Conservation (phyloP, 23 tunicate species). For the Clavelina lepadiformis region DNA sequence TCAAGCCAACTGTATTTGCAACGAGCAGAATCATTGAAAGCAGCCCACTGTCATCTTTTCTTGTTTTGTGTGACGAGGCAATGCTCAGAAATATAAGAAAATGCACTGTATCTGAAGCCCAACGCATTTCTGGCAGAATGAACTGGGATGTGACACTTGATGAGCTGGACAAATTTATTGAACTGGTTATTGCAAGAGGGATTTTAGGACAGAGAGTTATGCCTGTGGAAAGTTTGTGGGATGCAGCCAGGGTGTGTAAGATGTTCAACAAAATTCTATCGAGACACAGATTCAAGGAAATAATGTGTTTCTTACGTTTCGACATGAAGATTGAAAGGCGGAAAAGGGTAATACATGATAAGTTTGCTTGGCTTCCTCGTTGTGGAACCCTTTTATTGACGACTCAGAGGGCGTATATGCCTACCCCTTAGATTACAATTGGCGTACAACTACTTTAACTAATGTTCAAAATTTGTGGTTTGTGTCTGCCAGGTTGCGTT, state of each 20-base stretch:
- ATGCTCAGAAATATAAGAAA: slow-evolving; percentile 8
- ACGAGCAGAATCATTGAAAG: slow-evolving; percentile 6
- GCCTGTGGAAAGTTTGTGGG: neutral
- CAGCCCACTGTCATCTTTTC: slow-evolving; percentile 16
- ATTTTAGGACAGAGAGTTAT: neutral
- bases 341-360: neutral
- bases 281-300: slow-evolving; percentile 6
- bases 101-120: slow-evolving; percentile 11
- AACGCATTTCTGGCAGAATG: neutral
- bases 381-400: too few relatives aligned
- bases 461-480: slow-evolving; percentile 5
- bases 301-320: slow-evolving; percentile 10
- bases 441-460: neutral
- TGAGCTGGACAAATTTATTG: slow-evolving; percentile 14
- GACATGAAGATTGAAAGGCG: slow-evolving; percentile 16
- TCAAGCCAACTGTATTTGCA: too few relatives aligned
- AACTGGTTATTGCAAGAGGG: slow-evolving; percentile 6
- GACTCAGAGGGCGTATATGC: too few relatives aligned
- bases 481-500: neutral
- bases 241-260: neutral
- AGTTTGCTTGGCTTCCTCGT: neutral
- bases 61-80: neutral
- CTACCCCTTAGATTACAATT: neutral
- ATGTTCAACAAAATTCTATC: slow-evolving; percentile 3
- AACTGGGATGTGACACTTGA: neutral